Evolutionary conservation across 2,888 invertebrate genomes (phyloP), one percentile per base, ranked within the genome.

Genomic region (Rhimphoctona megacephalus): DNA sequence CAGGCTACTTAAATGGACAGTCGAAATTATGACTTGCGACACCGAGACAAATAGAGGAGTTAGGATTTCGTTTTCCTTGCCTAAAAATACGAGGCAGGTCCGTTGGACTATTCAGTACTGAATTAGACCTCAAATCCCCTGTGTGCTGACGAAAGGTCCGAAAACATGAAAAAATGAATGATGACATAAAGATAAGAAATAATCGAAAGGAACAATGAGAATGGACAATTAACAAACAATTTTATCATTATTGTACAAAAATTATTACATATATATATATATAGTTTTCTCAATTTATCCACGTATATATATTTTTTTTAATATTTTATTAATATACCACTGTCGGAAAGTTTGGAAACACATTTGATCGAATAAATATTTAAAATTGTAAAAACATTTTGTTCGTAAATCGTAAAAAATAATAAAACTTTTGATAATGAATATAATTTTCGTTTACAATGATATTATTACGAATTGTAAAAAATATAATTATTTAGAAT

Each of bases 201-300:
- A 61, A 74, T 39, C 22, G 77, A 9, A 49, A 70, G 9, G 70
- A 19, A 52, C n/a, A 33, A 73, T 73, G n/a, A 76, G 61, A 39
- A 79, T 61, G 19, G 30, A 46, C 25, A 70, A 70, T 70, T 8
- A 33, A 70, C 54, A 22, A 69, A 54, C 17, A 43, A 39, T 46
- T 78, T 69, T 64, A 76, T 81, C 61, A 43, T 33, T 54, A 69
- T 54, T 66, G 78, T 67, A 83, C 70, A 61, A 85, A 54, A 73
- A 66, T 78, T 78, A 79, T 79, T 70, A 57, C 67, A 78, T 54
- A 76, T 74, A 25, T 5, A 57, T 54, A 54, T 54, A 66, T 66
- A 66, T 66, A 39, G 33, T 66, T n/a, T 33, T 76, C 43, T 30
- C 39, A 64, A 46, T 43, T 25, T 64, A 30, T 72, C 72, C 80